These are phyloP conservation scores for Catalaphyllia jardinei DNA, from an alignment of 64 coral and sea anemone species.

Conservation along the genomic window DNA sequence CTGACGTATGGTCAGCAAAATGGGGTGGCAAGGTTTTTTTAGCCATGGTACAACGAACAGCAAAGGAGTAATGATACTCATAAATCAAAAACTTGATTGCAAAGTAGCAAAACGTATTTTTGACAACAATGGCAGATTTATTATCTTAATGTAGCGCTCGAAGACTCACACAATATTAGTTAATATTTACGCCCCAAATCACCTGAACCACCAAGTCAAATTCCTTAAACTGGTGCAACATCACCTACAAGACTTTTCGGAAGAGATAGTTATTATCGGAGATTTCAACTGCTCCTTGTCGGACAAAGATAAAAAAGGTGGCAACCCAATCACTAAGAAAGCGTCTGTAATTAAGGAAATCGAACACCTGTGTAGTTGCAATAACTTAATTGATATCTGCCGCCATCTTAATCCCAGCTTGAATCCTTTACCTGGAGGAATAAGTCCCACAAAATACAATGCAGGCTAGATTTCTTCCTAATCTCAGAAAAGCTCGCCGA, in stretches of 20 bases:
- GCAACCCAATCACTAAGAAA: too few relatives aligned
- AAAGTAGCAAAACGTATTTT: slow-evolving; percentile 16
- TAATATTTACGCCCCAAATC: slow-evolving; percentile 11
- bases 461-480: slow-evolving; percentile 10
- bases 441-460: slow-evolving; percentile 15
- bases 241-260: too few relatives aligned
- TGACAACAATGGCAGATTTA: slow-evolving; percentile 14
- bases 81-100: slow-evolving; percentile 22
- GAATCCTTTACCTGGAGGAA: background rate
- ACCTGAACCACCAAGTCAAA: slow-evolving; percentile 13
- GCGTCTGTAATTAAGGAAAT: too few relatives aligned
- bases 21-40: slow-evolving; percentile 30
- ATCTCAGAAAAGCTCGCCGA: background rate
- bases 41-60: slow-evolving; percentile 5
- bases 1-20: background rate
- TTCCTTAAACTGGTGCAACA: too few relatives aligned
- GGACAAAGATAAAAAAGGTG: too few relatives aligned
- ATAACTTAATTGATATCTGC: too few relatives aligned
- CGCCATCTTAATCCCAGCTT: too few relatives aligned
- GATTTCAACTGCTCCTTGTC: too few relatives aligned
- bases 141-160: background rate
- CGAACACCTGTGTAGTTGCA: too few relatives aligned
- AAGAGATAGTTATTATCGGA: too few relatives aligned
- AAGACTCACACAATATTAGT: background rate
- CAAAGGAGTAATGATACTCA: slow-evolving; percentile 12